Base-by-base conservation (phyloP, 2,888 invertebrate species). In the Parapristionchus giblindavisi region DNA sequence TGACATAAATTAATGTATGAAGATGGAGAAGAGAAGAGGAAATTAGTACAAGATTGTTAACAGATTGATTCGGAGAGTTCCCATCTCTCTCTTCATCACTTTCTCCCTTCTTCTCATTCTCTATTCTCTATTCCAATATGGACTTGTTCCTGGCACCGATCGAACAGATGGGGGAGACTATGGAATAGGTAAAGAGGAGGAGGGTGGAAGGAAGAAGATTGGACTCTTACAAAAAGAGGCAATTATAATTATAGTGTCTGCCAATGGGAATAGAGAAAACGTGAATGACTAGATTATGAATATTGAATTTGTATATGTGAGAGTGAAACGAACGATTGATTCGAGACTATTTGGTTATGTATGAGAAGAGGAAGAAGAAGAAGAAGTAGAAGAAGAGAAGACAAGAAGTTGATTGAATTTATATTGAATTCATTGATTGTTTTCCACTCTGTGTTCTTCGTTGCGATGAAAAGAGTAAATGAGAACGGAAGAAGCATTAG, bases 391-490 rank as follows among this genome's bases (percentile, higher is more conserved):
- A 51, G 51, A 66, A 24, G 51, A 51, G 27, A 29, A 51, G 58
- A 40, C 72, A 66, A 65, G 76, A 70, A 79, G 70, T 75, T 68
- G 76, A 76, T 77, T 73, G 77, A 78, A 79, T 80, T 79, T 79
- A 75, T 58, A 66, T 76, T 43, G 75, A 58, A 79, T 54, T 72
- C 75, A 75, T 73, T 77, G 79, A 74, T 74, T 70, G 75, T 60
- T n/a, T n/a, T n/a, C n/a, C n/a, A n/a, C n/a, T n/a, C n/a, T n/a
- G 43, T 40, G 17, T 65, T 40, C 43, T 21, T 43, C 29, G 43
- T 36, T 3, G 36, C 4, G n/a, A 36, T 34, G 21, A 40, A 43
- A 43, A 43, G 43, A 43, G 43, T 14, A 43, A 43, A 17, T 14
- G 43, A 17, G 43, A 61, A 43, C 40, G 43, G 40, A 65, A 17